Conservation (phyloP, 2,888 invertebrate genomes). For the Hydrotaea cyrtoneurina region DNA sequence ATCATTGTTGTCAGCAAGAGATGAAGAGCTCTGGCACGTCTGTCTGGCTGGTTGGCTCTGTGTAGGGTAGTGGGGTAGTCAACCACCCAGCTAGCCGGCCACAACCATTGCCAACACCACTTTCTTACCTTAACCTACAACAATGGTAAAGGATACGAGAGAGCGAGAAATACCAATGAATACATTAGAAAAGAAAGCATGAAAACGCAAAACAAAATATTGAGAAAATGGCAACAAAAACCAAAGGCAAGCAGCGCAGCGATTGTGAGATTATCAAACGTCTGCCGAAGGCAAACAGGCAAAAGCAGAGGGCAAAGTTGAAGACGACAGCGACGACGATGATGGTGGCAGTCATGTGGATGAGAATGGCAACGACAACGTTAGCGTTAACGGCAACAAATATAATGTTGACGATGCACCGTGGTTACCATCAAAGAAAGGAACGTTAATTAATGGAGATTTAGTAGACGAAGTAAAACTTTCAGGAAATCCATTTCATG, state of each 20-base stretch:
- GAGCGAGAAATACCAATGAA: background rate
- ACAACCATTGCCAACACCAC: background rate
- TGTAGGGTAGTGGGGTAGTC: background rate
- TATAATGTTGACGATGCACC: background rate
- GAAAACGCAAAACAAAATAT: background rate
- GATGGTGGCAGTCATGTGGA: background rate
- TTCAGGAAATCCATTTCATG: no score
- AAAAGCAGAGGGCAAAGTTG: background rate
- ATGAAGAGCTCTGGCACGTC: background rate
- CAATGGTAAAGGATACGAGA: slow-evolving; percentile 12
- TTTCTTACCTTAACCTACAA: slow-evolving; percentile 47
- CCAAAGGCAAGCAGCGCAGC: background rate
- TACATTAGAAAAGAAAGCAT: background rate
- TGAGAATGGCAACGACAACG: background rate
- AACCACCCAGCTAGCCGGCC: background rate
- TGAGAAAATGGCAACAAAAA: background rate
- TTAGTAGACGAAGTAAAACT: no score
- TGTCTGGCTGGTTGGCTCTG: background rate
- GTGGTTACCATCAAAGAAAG: no score
- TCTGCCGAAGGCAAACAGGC: background rate
- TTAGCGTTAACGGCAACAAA: background rate
- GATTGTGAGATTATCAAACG: background rate
- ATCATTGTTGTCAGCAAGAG: background rate
- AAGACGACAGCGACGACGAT: background rate
- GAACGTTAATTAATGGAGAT: no score